Percentiles rank a stretch among this genome's conserved stretches.
Conservation (phyloP, 2,888 invertebrate genomes). For the Margaritifera margaritifera region DNA sequence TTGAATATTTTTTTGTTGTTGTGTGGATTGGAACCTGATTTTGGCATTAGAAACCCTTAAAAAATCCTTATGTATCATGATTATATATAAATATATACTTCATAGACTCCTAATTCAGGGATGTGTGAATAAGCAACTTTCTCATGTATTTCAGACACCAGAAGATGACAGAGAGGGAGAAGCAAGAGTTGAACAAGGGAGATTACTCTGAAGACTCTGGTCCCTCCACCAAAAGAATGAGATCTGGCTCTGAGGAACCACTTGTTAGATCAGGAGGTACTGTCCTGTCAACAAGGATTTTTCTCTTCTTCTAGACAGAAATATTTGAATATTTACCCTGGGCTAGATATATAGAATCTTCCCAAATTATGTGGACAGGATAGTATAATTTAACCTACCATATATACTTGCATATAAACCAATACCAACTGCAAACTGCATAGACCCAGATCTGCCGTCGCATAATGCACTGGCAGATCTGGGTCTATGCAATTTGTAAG, state of each 20-base stretch:
- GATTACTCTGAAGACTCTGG: constrained; percentile 49
- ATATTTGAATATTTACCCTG: no score
- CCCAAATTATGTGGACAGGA: no score
- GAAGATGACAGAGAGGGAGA: constrained; percentile 66
- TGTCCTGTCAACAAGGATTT: not conserved
- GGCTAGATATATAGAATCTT: no score
- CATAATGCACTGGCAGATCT: no score
- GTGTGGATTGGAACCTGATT: not conserved
- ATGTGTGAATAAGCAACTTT: not conserved
- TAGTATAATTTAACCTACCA: no score
- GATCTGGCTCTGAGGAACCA: constrained; percentile 53
- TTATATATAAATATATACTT: not conserved
- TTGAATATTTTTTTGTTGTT: not conserved
- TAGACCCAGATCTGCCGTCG: no score
- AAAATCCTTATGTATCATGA: no score
- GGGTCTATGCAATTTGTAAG: no score
- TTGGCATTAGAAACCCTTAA: not conserved
- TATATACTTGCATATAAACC: no score
- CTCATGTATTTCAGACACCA: constrained; percentile 49
- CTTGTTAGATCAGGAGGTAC: constrained; percentile 54
- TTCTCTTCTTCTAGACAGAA: not conserved
- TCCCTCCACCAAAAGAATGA: constrained; percentile 63
- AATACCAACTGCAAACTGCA: no score
- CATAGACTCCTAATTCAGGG: not conserved
- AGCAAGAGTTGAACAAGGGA: constrained; percentile 57